A percentile compares a stretch with the other conserved stretches of the same genome.
Conservation (phyloP, 1,140 invertebrate genomes). For the Drosophila gunungcola region DNA sequence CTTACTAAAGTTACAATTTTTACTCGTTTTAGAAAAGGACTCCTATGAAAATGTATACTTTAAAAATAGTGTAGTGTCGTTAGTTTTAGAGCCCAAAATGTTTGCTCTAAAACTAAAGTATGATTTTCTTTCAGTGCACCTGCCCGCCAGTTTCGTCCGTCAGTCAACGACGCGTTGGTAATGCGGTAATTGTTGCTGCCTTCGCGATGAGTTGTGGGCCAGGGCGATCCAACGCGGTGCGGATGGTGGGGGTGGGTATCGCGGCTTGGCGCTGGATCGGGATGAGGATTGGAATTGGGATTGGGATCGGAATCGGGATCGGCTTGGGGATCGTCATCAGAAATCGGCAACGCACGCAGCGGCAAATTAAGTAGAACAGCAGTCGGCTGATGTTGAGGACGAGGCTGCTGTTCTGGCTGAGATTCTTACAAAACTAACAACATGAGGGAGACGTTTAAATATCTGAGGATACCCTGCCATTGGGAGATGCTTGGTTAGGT, state of each 20-base stretch:
- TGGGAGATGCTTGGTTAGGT: neutral
- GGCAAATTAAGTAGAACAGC: constrained; percentile 81
- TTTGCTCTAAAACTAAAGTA: too few relatives aligned
- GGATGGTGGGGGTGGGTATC: constrained; percentile 6
- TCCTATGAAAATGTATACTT: too few relatives aligned
- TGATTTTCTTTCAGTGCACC: constrained; percentile 14
- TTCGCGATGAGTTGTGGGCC: constrained; percentile 35
- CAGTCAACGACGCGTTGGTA: constrained; percentile 75
- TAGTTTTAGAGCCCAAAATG: too few relatives aligned
- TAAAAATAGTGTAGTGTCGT: too few relatives aligned
- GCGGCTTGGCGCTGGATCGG: constrained; percentile 16
- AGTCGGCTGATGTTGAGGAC: constrained; percentile 50
- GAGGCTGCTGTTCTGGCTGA: constrained; percentile 44
- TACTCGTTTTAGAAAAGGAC: too few relatives aligned
- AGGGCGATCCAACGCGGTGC: constrained; percentile 1
- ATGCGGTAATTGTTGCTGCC: constrained; percentile 79
- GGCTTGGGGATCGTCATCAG: constrained; percentile 47
- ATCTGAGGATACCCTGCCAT: constrained; percentile 28
- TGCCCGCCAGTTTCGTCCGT: constrained; percentile 26
- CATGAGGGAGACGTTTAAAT: constrained; percentile 9
- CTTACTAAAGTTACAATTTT: too few relatives aligned
- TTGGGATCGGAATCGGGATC: constrained; percentile 33
- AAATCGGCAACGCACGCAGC: constrained; percentile 79
- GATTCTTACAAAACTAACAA: constrained; percentile 40
- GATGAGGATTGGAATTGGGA: constrained; percentile 11